Conservation (phyloP, 2,797 vertebrate species). For the Pelochelys cantorii region DNA sequence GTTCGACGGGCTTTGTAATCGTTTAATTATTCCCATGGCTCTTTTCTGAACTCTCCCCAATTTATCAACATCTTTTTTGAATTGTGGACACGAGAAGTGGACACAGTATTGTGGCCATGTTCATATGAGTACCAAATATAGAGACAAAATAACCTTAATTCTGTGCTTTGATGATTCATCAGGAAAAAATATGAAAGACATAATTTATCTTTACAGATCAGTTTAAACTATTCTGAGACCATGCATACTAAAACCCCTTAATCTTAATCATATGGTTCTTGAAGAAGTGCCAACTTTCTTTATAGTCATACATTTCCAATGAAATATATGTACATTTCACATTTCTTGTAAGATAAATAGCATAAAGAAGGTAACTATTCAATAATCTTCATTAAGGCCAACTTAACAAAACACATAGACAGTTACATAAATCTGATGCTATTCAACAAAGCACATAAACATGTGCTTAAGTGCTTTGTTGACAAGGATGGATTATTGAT, state of each 20-base stretch:
- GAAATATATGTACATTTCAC: background rate
- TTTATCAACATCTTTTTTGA: background rate
- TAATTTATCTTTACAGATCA: background rate
- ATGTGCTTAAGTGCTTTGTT: background rate
- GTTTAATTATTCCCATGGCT: background rate
- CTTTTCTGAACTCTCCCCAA: background rate
- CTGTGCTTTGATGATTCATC: background rate
- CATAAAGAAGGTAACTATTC: background rate
- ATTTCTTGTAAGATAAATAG: background rate
- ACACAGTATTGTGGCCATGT: background rate
- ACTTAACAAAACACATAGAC: background rate
- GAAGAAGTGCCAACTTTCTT: background rate
- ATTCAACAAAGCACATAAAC: background rate
- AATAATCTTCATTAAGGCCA: background rate
- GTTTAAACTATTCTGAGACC: too few relatives aligned
- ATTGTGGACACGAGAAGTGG: background rate
- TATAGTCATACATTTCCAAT: background rate
- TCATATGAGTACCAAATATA: background rate
- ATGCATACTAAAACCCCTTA: too few relatives aligned
- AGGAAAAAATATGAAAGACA: too few relatives aligned
- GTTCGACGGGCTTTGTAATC: background rate
- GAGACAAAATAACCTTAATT: background rate
- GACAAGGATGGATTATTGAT: rapidly evolving
- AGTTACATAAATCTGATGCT: background rate
- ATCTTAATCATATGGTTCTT: background rate